phyloP scores from a whole-genome alignment of 2,888 invertebrate genomes.

The Allophyes oxyacanthae region DNA sequence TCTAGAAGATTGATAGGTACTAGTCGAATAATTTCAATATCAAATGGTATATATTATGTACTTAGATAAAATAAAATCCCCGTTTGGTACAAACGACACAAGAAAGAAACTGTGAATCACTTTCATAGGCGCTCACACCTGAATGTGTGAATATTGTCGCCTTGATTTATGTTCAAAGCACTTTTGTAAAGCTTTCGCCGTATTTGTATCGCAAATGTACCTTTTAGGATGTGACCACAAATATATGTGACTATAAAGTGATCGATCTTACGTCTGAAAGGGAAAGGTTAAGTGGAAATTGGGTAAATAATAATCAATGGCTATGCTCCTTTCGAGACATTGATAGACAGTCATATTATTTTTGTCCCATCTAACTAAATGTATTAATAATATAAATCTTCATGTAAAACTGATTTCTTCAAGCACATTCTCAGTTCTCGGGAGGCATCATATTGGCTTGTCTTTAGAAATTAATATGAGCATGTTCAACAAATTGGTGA shows the following conservation, averaged over 20 bases:
- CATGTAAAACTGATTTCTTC: no score
- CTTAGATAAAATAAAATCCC: conserved; percentile 1
- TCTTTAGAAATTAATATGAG: background rate
- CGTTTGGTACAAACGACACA: conserved; percentile 1
- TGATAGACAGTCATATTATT: no score
- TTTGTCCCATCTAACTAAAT: no score
- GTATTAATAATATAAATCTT: no score
- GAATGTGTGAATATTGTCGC: conserved; percentile 33
- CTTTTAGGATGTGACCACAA: conserved; percentile 3
- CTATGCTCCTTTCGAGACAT: no score
- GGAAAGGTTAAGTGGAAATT: no score
- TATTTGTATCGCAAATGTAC: conserved; percentile 26
- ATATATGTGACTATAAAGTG: background rate
- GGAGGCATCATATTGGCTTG: background rate
- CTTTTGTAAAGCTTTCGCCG: conserved; percentile 21
- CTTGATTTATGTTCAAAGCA: conserved; percentile 34
- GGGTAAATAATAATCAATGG: no score
- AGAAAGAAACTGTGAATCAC: conserved; percentile 16
- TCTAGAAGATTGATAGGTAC: no score
- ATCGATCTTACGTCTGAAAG: no score
- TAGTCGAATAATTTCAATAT: background rate
- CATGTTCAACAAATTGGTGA: background rate
- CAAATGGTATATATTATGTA: background rate
- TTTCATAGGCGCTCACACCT: conserved; percentile 27
- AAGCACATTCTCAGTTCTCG: no score